Percentiles rank a stretch among this genome's conserved stretches.
phyloP scores from a whole-genome alignment of 1,140 invertebrate genomes.

The Orchesella cincta region DNA sequence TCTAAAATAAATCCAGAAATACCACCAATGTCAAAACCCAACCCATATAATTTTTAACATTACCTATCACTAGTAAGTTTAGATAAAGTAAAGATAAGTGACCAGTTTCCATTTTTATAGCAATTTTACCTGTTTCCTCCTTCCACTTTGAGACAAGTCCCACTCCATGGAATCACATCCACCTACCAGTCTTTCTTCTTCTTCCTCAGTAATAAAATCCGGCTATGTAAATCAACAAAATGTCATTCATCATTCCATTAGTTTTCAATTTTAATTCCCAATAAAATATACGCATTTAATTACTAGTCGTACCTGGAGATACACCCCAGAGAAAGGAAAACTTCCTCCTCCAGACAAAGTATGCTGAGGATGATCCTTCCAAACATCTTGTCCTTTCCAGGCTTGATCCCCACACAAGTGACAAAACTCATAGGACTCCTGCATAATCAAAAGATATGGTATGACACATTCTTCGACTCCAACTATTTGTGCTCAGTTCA shows the following conservation, averaged over 20 bases:
- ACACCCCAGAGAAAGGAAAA: constrained; percentile 68
- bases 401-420: constrained; percentile 71
- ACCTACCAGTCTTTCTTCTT: constrained; percentile 69
- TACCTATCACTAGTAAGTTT: constrained; percentile 38
- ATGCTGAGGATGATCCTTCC: constrained; percentile 69
- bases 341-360: constrained; percentile 55
- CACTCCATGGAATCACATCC: constrained; percentile 80
- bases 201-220: constrained; percentile 73
- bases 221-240: too few relatives aligned
- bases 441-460: background rate
- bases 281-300: too few relatives aligned
- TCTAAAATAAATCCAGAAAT: constrained; percentile 63
- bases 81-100: background rate
- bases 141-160: constrained; percentile 91
- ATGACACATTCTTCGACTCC: background rate
- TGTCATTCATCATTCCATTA: background rate
- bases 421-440: constrained; percentile 71
- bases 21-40: constrained; percentile 37
- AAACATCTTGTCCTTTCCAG: constrained; percentile 66
- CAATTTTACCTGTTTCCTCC: constrained; percentile 78
- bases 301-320: too few relatives aligned
- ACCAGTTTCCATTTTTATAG: background rate
- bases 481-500: background rate
- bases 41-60: background rate
- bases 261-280: too few relatives aligned